Evolutionary conservation across 2,113 vertebrate species (phyloP), one percentile per base, ranked within the genome.

Genomic region (Verasper variegatus): DNA sequence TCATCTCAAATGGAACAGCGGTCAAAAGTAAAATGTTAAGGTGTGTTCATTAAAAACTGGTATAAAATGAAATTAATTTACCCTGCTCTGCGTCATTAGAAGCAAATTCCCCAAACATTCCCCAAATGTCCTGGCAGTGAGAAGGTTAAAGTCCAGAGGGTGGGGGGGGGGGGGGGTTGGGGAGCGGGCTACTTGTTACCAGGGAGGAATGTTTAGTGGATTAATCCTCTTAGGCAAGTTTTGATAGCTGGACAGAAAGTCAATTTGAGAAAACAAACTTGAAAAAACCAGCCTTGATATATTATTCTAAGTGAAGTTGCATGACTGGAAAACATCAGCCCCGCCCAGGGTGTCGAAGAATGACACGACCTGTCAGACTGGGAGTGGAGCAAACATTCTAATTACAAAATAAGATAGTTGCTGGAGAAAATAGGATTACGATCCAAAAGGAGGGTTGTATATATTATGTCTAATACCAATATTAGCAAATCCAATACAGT

Each of bases 241-340:
- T 21, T 74, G 65, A 79, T 64, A 78, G 79, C 73, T 26, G 11
- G 11, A 23, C 45, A 45, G 15, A 69, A 73, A 71, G 65, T 65
- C 49, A 31, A 72, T 77, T 74, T 35, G 21, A 55, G 74, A 40
- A 40, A 81, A 72, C 24, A 78, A 81, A 74, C 60, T 77, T 26
- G 1, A 56, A 20, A 56, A 20, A 75, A 49, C 12, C 21, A 56
- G 59, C 70, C 66, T 75, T 74, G 66, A 78, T 72, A 31, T 54
- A 11, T 1, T 26, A 67, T 78, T 74, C 65, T 47, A 23, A 81
- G 76, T 71, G 31, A 35, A 64, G 14, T 62, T 52, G 45, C 26
- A 27, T 42, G 79, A 70, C 55, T 78, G 5, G 7, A 42, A 68
- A 72, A 66, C 12, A 59, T 0, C 40, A 69, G 76, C 57, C 24